Evolutionary conservation across 2,888 invertebrate species (phyloP).

Genomic region (Lithophane ornitopus): DNA sequence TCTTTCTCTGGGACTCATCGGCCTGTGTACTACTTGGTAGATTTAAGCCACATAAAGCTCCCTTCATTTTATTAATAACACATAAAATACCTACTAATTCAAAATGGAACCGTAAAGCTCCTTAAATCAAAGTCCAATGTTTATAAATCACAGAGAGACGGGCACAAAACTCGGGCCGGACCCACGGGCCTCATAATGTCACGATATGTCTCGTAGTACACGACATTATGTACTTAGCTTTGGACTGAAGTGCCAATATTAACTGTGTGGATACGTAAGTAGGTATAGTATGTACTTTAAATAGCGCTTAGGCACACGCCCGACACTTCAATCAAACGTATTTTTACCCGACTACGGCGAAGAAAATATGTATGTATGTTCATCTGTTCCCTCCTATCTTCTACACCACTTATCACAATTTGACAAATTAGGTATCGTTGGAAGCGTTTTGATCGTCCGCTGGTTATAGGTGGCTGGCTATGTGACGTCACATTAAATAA

Average conservation of each 20-base stretch:
- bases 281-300: background rate
- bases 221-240: background rate
- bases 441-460: no score
- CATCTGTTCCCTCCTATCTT: no score
- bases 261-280: background rate
- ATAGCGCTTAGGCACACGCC: background rate
- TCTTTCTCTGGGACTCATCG: background rate
- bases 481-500: no score
- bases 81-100: background rate
- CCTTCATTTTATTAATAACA: no score
- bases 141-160: slow-evolving; percentile 54
- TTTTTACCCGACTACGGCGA: no score
- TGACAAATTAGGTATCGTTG: no score
- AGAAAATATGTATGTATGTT: no score
- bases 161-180: slow-evolving; percentile 2
- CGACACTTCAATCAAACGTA: background rate
- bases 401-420: no score
- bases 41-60: background rate
- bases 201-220: slow-evolving; percentile 8
- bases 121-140: slow-evolving; percentile 42
- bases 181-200: slow-evolving; percentile 37
- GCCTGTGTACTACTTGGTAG: background rate
- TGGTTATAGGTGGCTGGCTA: no score
- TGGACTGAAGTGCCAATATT: background rate
- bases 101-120: background rate